These are phyloP conservation scores for Silurus glanis DNA, from an alignment of 2,113 vertebrate species.

Conservation along the genomic window DNA sequence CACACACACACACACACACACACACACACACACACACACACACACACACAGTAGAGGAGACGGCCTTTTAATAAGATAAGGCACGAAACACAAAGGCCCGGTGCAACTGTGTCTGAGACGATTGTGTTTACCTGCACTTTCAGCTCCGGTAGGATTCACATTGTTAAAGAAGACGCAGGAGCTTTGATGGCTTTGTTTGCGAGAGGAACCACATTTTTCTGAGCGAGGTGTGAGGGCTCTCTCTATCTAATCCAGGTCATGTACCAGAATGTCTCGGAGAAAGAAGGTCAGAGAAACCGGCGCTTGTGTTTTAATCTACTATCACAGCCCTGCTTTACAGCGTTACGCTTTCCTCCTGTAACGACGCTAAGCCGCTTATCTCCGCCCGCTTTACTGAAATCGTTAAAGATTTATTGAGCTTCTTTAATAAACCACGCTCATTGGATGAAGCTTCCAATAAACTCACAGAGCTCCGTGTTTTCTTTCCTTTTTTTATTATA, in stretches of 20 bases:
- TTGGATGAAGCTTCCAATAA: not conserved
- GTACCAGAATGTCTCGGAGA: not conserved
- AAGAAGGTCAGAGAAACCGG: not conserved
- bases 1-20: no score
- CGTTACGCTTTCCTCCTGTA: not conserved
- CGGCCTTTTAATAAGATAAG: conserved; percentile 48
- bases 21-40: no score
- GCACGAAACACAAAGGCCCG: not conserved
- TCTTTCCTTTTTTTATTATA: no score
- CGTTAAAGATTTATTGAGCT: conserved; percentile 4
- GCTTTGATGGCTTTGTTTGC: conserved; percentile 23
- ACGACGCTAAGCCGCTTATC: not conserved
- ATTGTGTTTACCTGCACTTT: conserved; percentile 12
- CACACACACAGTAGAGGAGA: conserved; percentile 56
- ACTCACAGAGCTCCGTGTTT: not conserved
- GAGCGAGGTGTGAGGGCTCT: not conserved
- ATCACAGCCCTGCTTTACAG: not conserved
- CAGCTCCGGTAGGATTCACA: not conserved
- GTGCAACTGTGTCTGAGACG: conserved; percentile 1
- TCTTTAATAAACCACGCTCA: not conserved
- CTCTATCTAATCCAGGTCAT: conserved; percentile 11
- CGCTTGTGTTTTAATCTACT: conserved; percentile 12
- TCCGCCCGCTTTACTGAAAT: not conserved
- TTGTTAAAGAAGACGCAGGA: not conserved
- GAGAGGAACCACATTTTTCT: not conserved